Conservation (phyloP, 2,797 vertebrate genomes). For the Thalassophryne amazonica region DNA sequence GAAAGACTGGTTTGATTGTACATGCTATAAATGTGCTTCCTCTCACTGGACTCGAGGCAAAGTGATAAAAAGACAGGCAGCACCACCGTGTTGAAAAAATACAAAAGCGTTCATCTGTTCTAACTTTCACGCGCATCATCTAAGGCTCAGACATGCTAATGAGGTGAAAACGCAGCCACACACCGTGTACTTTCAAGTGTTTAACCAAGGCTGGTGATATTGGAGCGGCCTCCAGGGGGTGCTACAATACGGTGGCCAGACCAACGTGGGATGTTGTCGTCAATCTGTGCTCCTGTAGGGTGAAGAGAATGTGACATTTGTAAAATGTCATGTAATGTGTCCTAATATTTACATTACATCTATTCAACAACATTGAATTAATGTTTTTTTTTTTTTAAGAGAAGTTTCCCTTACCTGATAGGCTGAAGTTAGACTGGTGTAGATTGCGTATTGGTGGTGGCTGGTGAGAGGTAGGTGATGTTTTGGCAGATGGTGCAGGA, state of each 20-base stretch:
- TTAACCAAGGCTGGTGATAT: slow-evolving; percentile 90
- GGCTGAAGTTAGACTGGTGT: slow-evolving; percentile 96
- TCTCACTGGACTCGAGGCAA: slow-evolving; percentile 32
- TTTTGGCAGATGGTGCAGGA: slow-evolving; percentile 90
- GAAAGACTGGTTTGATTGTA: slow-evolving; percentile 33
- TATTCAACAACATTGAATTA: too few relatives aligned
- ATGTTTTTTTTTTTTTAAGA: too few relatives aligned
- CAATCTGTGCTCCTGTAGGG: slow-evolving; percentile 86
- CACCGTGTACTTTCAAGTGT: slow-evolving; percentile 11
- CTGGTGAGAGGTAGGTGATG: slow-evolving; percentile 89
- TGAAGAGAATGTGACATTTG: background rate
- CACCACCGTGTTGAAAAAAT: slow-evolving; percentile 16
- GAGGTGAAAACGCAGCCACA: slow-evolving; percentile 28
- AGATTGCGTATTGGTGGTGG: slow-evolving; percentile 92
- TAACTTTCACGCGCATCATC: slow-evolving; percentile 28
- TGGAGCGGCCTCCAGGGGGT: slow-evolving; percentile 93
- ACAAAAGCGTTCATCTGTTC: slow-evolving; percentile 30
- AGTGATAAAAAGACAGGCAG: slow-evolving; percentile 38
- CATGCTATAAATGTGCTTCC: slow-evolving; percentile 31
- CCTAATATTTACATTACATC: background rate
- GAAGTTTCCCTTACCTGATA: slow-evolving; percentile 87
- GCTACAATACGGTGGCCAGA: slow-evolving; percentile 94
- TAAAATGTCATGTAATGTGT: background rate
- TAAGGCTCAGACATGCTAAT: too few relatives aligned
- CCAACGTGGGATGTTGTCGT: slow-evolving; percentile 89